phyloP scores from a whole-genome alignment of 2,888 invertebrate species.

The Holacanthella duospinosa region DNA sequence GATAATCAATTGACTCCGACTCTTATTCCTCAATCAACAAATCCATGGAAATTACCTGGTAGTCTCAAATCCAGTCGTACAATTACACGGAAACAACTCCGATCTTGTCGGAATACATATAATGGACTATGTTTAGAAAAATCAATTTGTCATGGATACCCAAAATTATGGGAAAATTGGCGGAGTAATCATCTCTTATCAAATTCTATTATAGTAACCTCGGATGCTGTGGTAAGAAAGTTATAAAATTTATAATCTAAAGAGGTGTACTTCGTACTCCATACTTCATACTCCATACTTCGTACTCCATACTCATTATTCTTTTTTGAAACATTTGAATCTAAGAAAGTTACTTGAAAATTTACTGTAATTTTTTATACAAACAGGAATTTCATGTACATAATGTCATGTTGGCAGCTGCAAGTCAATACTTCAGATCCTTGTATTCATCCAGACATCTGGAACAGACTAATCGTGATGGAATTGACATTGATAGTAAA shows the following conservation, averaged over 20 bases:
- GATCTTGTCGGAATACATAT: neutral
- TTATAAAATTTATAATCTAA: no score
- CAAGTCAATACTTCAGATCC: slow-evolving; percentile 62
- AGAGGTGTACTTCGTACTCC: no score
- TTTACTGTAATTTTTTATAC: no score
- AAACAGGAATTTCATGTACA: slow-evolving; percentile 50
- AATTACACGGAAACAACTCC: neutral
- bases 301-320: no score
- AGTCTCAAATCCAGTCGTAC: no score
- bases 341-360: no score
- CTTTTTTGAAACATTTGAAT: no score
- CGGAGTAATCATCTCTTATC: neutral
- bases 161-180: neutral
- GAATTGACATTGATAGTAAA: slow-evolving; percentile 40
- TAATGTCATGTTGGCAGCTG: slow-evolving; percentile 58
- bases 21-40: neutral
- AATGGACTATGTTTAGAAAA: neutral
- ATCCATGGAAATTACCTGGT: neutral
- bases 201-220: neutral
- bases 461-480: slow-evolving; percentile 37
- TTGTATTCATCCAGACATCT: slow-evolving; percentile 59
- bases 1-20: no score
- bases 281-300: no score
- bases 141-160: neutral
- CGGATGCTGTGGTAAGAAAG: neutral